phyloP scores from a whole-genome alignment of 2,113 vertebrate species.

The Mobula hypostoma region DNA sequence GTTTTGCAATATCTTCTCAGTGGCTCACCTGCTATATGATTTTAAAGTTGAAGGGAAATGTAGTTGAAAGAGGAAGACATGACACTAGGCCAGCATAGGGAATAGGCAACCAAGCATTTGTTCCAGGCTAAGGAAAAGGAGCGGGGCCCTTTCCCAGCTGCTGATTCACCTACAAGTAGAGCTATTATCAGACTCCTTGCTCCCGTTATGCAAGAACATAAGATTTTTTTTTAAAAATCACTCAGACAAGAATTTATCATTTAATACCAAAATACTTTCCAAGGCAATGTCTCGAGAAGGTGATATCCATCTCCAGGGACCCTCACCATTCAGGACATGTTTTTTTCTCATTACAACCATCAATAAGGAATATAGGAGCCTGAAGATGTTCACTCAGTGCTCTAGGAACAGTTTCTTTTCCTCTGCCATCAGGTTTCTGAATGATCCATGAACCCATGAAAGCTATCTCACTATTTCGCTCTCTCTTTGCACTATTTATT shows the following conservation, averaged over 20 bases:
- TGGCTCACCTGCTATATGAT: neutral
- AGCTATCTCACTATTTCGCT: no score
- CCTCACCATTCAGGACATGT: no score
- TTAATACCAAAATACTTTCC: neutral
- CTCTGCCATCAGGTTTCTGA: no score
- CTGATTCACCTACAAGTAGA: neutral
- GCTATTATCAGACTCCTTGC: no score
- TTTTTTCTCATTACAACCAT: no score
- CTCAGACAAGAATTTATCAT: neutral
- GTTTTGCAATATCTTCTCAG: neutral
- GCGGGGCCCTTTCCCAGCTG: neutral
- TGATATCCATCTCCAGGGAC: no score
- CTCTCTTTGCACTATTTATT: no score
- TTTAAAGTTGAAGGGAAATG: neutral
- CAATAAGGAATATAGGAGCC: no score
- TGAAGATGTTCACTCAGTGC: no score
- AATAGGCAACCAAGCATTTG: neutral
- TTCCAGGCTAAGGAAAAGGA: neutral
- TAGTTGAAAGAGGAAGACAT: neutral
- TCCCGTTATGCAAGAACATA: neutral
- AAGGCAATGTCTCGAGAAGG: no score
- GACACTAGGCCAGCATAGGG: neutral
- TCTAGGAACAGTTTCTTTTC: no score
- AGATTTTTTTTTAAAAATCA: neutral
- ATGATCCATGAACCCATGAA: no score